Percentiles rank a stretch among this genome's conserved stretches.
phyloP scores from a whole-genome alignment of 2,113 vertebrate species.

The Pardalotus punctatus region DNA sequence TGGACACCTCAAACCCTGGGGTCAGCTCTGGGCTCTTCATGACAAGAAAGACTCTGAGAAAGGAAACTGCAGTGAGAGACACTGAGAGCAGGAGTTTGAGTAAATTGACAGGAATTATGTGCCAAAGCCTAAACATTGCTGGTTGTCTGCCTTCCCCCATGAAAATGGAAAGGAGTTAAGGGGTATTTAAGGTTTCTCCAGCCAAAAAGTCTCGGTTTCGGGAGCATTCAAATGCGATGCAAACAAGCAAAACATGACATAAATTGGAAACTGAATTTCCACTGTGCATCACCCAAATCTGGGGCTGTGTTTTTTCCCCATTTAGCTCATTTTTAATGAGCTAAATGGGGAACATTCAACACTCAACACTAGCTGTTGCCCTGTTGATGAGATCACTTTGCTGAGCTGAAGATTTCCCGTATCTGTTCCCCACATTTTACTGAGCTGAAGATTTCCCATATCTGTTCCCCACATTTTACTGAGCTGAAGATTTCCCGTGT shows the following conservation, averaged over 20 bases:
- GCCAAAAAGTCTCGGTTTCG: neutral
- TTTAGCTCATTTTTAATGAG: neutral
- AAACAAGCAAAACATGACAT: fast-evolving
- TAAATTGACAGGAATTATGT: too few relatives aligned
- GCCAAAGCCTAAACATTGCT: neutral
- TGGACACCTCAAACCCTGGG: neutral
- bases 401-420: too few relatives aligned
- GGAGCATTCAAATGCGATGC: neutral
- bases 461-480: too few relatives aligned
- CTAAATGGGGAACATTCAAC: too few relatives aligned
- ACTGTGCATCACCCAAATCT: neutral
- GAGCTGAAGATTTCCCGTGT: too few relatives aligned
- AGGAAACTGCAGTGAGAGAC: neutral
- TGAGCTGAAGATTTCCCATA: too few relatives aligned
- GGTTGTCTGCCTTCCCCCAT: neutral
- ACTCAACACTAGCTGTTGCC: neutral
- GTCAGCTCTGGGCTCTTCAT: neutral
- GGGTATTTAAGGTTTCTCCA: neutral
- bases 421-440: too few relatives aligned
- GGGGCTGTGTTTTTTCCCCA: neutral
- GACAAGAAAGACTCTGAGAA: fast-evolving
- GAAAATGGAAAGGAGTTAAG: neutral
- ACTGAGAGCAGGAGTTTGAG: neutral
- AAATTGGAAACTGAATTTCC: neutral
- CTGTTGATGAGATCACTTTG: neutral